Evolutionary conservation across 2,113 vertebrate genomes (phyloP), one percentile per base, ranked within the genome.

Genomic region (Copsychus sechellarum): DNA sequence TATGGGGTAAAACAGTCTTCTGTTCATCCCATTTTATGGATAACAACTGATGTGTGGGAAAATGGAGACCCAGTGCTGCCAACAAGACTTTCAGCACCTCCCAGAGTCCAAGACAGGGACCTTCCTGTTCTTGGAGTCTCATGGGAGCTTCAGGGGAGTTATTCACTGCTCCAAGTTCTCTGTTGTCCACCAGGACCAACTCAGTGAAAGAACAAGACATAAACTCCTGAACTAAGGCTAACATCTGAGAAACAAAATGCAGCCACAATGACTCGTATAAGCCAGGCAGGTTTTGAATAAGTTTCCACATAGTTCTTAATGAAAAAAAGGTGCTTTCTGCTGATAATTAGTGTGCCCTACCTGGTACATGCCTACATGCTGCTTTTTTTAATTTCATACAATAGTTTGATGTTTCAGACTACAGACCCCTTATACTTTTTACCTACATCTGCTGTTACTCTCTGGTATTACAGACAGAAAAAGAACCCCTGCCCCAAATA

Each of bases 281-380:
- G 22, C 12, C 14, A 62, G 50, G 7, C 5, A 69, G 20, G 4
- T 72, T 74, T 72, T 70, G 24, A 71, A 60, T 2, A 54, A 60
- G 14, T 61, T 22, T 67, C 7, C 19, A 6, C 2, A 25, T 11
- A 16, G 12, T 12, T 86, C 10, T 26, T 76, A 0, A 57, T 24
- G 3, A 23, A 70, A 86, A 66, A 66, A 72, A 48, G 20, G 0
- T 29, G 31, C 7, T 57, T 89, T 67, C 19, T 88, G 28, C 7
- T 77, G 16, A 7, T n/a, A 73, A 73, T 65, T 82, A 57, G 1
- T 4, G 6, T 0, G 0, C 71, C 19, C 8, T 76, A 69, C 8
- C 40, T 72, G 15, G 4, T 18, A 18, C 34, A 29, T 34, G 7
- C 9, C 12, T 20, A n/a, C 5, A 50, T 2, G 1, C 8, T 53